Evolutionary conservation across 2,888 invertebrate species (phyloP).

Genomic region (Ptilodon capucinus): DNA sequence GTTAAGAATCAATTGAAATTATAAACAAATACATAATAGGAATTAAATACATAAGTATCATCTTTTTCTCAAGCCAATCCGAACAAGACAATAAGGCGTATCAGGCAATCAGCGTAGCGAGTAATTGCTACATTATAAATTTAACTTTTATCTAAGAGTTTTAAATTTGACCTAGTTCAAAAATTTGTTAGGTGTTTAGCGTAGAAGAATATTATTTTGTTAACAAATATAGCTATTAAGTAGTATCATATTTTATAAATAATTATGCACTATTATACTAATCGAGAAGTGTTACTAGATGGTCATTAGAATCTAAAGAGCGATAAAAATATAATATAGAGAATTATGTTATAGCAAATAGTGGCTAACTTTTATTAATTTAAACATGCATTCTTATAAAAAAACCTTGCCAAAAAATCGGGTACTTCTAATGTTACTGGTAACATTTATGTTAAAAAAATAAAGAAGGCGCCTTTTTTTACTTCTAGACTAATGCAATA

Average conservation of each 20-base stretch:
- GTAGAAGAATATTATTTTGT: slow-evolving; percentile 79
- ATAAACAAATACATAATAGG: neutral
- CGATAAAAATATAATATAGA: slow-evolving; percentile 65
- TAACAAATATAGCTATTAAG: slow-evolving; percentile 69
- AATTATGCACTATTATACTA: slow-evolving; percentile 59
- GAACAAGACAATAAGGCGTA: slow-evolving; percentile 59
- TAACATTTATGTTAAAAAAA: slow-evolving; percentile 53
- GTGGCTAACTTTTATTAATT: slow-evolving; percentile 47
- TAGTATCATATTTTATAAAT: slow-evolving; percentile 55
- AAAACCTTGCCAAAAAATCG: slow-evolving; percentile 41
- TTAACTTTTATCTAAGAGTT: slow-evolving; percentile 64
- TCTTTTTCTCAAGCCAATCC: slow-evolving; percentile 49
- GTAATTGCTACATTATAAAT: slow-evolving; percentile 56
- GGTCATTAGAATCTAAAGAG: slow-evolving; percentile 60
- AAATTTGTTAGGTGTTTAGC: slow-evolving; percentile 75
- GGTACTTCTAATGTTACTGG: slow-evolving; percentile 36
- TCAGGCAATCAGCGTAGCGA: slow-evolving; percentile 51
- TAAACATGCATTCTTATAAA: slow-evolving; percentile 59
- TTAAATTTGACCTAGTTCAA: slow-evolving; percentile 60
- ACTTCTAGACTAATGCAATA: slow-evolving; percentile 41
- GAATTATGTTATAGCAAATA: slow-evolving; percentile 64
- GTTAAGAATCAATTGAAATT: no score
- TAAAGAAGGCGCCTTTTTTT: slow-evolving; percentile 45
- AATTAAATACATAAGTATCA: neutral
- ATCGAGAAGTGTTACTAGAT: slow-evolving; percentile 65